Percentiles rank a stretch among this genome's conserved stretches.
phyloP scores from a whole-genome alignment of 2,113 vertebrate genomes.

The Neodontobutis hainanensis region DNA sequence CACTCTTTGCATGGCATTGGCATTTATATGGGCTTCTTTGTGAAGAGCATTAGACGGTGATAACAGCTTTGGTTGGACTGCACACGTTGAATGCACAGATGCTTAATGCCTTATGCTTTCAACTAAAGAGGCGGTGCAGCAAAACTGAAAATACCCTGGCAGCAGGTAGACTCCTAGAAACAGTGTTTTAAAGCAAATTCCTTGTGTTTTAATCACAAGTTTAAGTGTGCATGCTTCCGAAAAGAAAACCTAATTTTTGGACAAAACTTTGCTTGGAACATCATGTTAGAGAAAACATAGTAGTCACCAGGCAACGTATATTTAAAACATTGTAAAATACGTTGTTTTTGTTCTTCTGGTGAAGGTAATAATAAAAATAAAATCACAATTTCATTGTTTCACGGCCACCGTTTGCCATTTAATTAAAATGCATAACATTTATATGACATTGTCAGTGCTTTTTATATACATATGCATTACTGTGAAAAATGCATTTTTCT shows the following conservation, averaged over 20 bases:
- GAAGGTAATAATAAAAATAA: too few species aligned
- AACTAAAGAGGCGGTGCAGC: slow-evolving; percentile 17
- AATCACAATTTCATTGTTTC: too few species aligned
- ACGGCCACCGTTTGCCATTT: too few species aligned
- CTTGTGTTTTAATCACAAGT: slow-evolving; percentile 1
- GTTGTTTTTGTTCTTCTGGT: too few species aligned
- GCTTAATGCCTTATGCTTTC: slow-evolving; percentile 49
- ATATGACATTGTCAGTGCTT: not conserved
- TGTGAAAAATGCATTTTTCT: not conserved
- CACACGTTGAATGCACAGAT: slow-evolving; percentile 59
- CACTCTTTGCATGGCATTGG: slow-evolving; percentile 38
- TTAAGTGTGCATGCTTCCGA: slow-evolving; percentile 4
- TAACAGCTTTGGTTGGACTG: slow-evolving; percentile 65
- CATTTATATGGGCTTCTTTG: slow-evolving; percentile 44
- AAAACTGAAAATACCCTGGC: slow-evolving; percentile 22
- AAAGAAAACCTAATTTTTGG: too few species aligned
- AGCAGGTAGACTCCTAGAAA: slow-evolving; percentile 27
- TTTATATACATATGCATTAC: slow-evolving; percentile 21
- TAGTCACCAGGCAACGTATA: too few species aligned
- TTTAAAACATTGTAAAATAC: too few species aligned
- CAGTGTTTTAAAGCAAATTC: not conserved
- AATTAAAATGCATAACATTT: too few species aligned
- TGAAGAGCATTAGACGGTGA: slow-evolving; percentile 56
- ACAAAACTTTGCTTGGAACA: too few species aligned
- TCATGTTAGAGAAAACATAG: too few species aligned